A percentile compares a stretch with the other conserved stretches of the same genome.
Conservation (phyloP, 2,113 vertebrate genomes). For the Sterrhoptilus dennistouni region DNA sequence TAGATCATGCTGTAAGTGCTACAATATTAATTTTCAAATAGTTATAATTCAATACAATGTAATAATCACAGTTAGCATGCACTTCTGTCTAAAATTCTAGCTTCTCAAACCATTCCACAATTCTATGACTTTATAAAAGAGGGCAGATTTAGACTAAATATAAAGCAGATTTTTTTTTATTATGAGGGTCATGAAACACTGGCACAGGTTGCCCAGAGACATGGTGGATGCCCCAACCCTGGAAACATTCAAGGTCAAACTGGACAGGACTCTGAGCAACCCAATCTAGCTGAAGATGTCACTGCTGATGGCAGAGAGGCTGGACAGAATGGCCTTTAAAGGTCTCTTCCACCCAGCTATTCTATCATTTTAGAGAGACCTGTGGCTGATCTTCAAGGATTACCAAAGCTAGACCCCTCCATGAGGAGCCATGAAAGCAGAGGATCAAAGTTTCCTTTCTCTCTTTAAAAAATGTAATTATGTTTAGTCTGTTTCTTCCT, state of each 20-base stretch:
- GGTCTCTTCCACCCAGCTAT: background rate
- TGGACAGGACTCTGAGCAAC: background rate
- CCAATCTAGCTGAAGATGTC: background rate
- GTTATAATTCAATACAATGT: background rate
- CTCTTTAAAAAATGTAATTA: background rate
- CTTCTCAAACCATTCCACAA: background rate
- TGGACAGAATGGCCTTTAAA: background rate
- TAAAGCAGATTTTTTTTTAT: background rate
- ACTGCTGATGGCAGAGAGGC: background rate
- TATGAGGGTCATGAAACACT: background rate
- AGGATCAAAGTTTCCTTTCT: background rate
- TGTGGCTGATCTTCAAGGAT: background rate
- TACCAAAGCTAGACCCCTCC: background rate
- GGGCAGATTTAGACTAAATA: background rate
- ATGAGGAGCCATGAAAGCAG: background rate
- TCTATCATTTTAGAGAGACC: background rate
- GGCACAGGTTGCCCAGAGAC: background rate
- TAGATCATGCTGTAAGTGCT: background rate
- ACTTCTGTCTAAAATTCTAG: background rate
- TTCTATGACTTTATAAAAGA: background rate
- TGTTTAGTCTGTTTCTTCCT: background rate
- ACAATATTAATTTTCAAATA: background rate
- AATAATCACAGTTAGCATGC: background rate
- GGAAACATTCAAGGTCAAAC: background rate
- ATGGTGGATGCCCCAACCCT: background rate